Evolutionary conservation across 2,888 invertebrate genomes (phyloP).

Genomic region (Sycophila texana): DNA sequence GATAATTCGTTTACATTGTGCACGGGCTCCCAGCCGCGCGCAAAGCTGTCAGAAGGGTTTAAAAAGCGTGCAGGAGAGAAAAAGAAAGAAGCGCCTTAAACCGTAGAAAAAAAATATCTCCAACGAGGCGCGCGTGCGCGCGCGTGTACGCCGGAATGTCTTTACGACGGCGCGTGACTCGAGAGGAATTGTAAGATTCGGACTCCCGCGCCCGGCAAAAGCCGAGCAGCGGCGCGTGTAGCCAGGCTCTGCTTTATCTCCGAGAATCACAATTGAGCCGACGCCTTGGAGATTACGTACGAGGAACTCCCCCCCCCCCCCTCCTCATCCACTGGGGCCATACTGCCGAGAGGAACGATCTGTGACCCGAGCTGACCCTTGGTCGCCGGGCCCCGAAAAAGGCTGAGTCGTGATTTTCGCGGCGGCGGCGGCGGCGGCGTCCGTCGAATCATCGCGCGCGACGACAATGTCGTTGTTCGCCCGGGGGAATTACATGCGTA

Average conservation of each 20-base stretch:
- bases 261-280: constrained; percentile 42
- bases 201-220: background rate
- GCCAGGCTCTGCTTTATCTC: background rate
- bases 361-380: background rate
- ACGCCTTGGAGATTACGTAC: constrained; percentile 18
- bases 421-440: constrained; percentile 11
- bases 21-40: too few relatives aligned
- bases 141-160: background rate
- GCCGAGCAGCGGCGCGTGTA: background rate
- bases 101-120: background rate
- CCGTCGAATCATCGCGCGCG: constrained; percentile 24
- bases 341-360: constrained; percentile 30
- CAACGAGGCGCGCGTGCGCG: background rate
- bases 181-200: constrained; percentile 22
- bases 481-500: background rate
- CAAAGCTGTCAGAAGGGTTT: too few relatives aligned
- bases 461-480: background rate
- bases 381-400: background rate
- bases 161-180: constrained; percentile 29
- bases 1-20: too few relatives aligned
- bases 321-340: too few relatives aligned
- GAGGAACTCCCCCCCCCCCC: background rate
- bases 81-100: background rate
- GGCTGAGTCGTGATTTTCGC: background rate
- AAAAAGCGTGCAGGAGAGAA: background rate